A percentile compares a stretch with the other conserved stretches of the same genome.
These are phyloP conservation scores for Tetragnatha montana DNA, from an alignment of 2,888 invertebrate genomes.

Conservation along the genomic window DNA sequence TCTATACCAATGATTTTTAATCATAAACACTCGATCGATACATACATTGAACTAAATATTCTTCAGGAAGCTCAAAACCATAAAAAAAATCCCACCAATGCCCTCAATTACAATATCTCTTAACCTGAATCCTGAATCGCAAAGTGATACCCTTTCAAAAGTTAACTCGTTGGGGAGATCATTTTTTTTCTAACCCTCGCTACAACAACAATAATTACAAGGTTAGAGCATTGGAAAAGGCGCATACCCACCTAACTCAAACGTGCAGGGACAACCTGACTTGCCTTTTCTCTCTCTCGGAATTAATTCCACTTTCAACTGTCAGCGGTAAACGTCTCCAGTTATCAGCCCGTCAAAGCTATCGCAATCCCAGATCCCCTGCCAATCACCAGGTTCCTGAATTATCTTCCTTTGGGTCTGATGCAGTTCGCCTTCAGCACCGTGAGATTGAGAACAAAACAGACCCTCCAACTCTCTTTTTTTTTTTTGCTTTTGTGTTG, in stretches of 20 bases:
- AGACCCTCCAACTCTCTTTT: slow-evolving; percentile 25
- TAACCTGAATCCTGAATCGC: background rate
- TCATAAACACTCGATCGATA: background rate
- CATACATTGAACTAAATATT: background rate
- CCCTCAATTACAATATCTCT: background rate
- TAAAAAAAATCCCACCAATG: background rate
- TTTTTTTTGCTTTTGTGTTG: no score
- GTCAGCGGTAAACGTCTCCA: slow-evolving; percentile 24
- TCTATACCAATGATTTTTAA: no score
- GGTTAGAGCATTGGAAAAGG: background rate
- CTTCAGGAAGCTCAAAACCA: background rate
- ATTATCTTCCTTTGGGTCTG: slow-evolving; percentile 30
- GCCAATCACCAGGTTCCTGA: slow-evolving; percentile 32
- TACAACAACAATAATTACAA: background rate
- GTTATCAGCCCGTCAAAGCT: slow-evolving; percentile 37
- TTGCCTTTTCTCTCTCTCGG: slow-evolving; percentile 6
- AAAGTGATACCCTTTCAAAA: background rate
- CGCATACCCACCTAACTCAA: background rate
- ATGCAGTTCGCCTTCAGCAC: slow-evolving; percentile 10
- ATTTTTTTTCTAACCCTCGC: background rate
- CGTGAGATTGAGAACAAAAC: background rate
- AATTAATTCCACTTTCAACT: slow-evolving; percentile 32
- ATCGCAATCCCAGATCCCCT: slow-evolving; percentile 35
- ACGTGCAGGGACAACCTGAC: background rate
- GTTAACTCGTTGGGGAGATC: background rate